These are phyloP conservation scores for Neomicropteryx cornuta DNA, from an alignment of 1,140 invertebrate species.

Conservation along the genomic window DNA sequence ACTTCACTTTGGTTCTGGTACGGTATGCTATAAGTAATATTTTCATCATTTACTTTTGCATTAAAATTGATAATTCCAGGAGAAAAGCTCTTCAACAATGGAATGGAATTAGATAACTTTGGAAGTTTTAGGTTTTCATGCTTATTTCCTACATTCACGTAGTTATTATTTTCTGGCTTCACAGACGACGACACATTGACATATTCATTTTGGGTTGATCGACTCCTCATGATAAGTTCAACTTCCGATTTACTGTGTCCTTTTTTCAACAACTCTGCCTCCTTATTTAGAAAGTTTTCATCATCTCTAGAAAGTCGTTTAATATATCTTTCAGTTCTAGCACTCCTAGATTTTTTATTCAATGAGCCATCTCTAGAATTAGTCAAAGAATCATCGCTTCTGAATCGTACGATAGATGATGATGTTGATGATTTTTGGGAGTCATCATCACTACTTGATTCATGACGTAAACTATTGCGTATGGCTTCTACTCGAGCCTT, in stretches of 20 bases:
- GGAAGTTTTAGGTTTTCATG: constrained; percentile 21
- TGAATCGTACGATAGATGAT: constrained; percentile 48
- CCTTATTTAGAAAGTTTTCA: constrained; percentile 44
- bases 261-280: constrained; percentile 39
- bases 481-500: constrained; percentile 55
- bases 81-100: constrained; percentile 36
- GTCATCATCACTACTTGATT: constrained; percentile 65
- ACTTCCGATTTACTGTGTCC: constrained; percentile 38
- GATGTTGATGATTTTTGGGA: constrained; percentile 50
- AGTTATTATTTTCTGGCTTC: no score
- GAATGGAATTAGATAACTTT: constrained; percentile 35
- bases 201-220: constrained; percentile 36
- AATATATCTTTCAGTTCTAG: constrained; percentile 67
- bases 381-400: constrained; percentile 54
- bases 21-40: constrained; percentile 38
- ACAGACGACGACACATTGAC: no score
- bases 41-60: constrained; percentile 39
- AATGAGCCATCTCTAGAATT: constrained; percentile 42
- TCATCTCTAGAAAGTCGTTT: constrained; percentile 62
- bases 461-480: constrained; percentile 44
- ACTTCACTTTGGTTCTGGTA: no score
- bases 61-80: constrained; percentile 40
- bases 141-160: no score
- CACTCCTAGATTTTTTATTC: constrained; percentile 42
- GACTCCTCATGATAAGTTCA: constrained; percentile 35